Base-by-base conservation (phyloP, 1,140 invertebrate genomes). In the Neodiprion virginianus region DNA sequence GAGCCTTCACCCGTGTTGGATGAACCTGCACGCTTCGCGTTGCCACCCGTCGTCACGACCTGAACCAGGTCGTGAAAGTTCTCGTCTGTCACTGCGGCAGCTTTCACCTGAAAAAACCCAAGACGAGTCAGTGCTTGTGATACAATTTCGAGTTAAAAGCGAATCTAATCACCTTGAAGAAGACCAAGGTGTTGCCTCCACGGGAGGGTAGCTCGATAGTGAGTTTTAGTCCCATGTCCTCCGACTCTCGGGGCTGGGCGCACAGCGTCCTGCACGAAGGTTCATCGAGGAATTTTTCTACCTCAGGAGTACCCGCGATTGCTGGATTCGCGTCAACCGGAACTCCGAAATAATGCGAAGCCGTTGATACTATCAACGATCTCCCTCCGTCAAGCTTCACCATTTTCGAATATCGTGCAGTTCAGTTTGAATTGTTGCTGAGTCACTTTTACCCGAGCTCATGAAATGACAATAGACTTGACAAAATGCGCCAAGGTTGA, bases 61-160 rank as follows among this genome's bases (percentile, higher is more conserved):
- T 88, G 87, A 1, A 89, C 81, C 0, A 87, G 72, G 0, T 89
- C 86, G 73, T 87, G 81, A 74, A 88, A 87, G 80, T 89, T 89
- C 4, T 82, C 80, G 10, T 87, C 85, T 0, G 85, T 87, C 7
- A 89, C 79, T 14, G 69, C 4, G 0, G 78, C 74, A 5, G 83
- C 78, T 48, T 77, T 74, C 7, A 88, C 48, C 86, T 88, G 28
- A 4, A 68, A 75, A 75, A 50, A 61, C 4, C 11, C 11, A 61
- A 8, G 53, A 12, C 53, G n/a, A 61, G 3, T n/a, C 11, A 61
- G 53, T 40, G 28, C 28, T 4, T 40, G 28, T 5, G 28, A 5
- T 40, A 1, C 5, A 40, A 40, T 72, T 8, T 68, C 73, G 61
- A 28, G 67, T 69, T 74, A 11, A n/a, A 47, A 71, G 72, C 40